phyloP scores from a whole-genome alignment of 2,888 invertebrate species.

The Ommatoiulus sabulosus region DNA sequence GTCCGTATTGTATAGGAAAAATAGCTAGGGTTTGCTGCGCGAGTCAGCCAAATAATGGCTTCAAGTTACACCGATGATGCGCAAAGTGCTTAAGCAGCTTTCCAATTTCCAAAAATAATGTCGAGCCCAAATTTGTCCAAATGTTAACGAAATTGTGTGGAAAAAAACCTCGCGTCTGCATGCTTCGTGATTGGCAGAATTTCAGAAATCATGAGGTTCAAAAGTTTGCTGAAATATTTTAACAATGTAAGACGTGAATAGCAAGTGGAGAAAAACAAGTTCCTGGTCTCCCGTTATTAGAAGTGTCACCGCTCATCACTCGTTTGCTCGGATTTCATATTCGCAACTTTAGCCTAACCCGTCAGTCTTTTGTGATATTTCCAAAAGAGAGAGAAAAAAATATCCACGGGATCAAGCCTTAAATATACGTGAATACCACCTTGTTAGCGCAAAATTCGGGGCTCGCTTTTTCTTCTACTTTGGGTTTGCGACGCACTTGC shows the following conservation, averaged over 20 bases:
- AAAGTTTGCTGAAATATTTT: slow-evolving; percentile 24
- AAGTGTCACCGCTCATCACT: slow-evolving; percentile 39
- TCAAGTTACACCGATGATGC: slow-evolving; percentile 24
- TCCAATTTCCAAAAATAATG: slow-evolving; percentile 36
- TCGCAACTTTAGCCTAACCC: slow-evolving; percentile 37
- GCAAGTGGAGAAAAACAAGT: slow-evolving; percentile 40
- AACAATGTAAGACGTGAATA: slow-evolving; percentile 43
- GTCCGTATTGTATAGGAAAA: neutral
- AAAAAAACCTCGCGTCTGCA: neutral
- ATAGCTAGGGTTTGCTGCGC: neutral
- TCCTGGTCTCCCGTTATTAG: slow-evolving; percentile 40
- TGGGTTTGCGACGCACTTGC: neutral
- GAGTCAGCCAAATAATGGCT: slow-evolving; percentile 24
- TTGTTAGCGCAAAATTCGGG: slow-evolving; percentile 36
- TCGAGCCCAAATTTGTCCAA: slow-evolving; percentile 34
- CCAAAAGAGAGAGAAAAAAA: neutral
- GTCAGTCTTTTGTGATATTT: slow-evolving; percentile 31
- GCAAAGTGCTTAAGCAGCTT: slow-evolving; percentile 26
- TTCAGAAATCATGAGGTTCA: slow-evolving; percentile 43
- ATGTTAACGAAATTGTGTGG: neutral
- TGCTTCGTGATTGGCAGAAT: slow-evolving; percentile 34
- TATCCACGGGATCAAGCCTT: neutral
- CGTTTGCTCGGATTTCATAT: slow-evolving; percentile 34
- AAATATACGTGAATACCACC: slow-evolving; percentile 40
- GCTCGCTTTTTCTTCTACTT: neutral